phyloP scores from a whole-genome alignment of 1,140 invertebrate species.

The Drosophila navojoa region DNA sequence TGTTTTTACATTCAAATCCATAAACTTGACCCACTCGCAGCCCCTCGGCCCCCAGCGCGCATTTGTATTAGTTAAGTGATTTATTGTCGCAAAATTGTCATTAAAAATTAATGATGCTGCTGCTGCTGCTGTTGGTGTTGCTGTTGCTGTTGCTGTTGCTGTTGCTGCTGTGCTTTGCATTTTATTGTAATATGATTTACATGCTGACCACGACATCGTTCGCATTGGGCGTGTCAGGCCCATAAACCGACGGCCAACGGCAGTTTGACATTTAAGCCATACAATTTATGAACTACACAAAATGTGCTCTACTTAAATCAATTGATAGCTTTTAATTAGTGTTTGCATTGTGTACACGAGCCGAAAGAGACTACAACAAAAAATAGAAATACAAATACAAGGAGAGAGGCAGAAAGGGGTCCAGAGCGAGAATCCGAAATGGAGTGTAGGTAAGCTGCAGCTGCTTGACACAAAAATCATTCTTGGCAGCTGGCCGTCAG shows the following conservation, averaged over 20 bases:
- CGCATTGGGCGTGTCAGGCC: constrained; percentile 33
- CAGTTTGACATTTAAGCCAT: constrained; percentile 57
- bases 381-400: not conserved
- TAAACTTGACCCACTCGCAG: constrained; percentile 1
- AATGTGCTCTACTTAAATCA: constrained; percentile 72
- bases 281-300: constrained; percentile 75
- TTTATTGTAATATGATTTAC: constrained; percentile 79
- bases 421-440: too few species aligned
- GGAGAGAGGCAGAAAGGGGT: not conserved
- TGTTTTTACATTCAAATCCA: constrained; percentile 12
- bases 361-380: constrained; percentile 1
- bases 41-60: constrained; percentile 6
- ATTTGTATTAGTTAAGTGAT: constrained; percentile 76
- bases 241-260: constrained; percentile 1
- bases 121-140: not conserved
- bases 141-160: constrained; percentile 44
- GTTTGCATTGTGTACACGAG: constrained; percentile 23
- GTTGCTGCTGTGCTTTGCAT: constrained; percentile 47
- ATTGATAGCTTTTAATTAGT: constrained; percentile 76
- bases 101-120: constrained; percentile 79
- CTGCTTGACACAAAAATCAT: not conserved
- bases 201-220: constrained; percentile 45
- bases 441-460: too few species aligned
- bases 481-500: not conserved
- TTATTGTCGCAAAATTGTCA: constrained; percentile 82